These are phyloP conservation scores for Formicarius rufipectus DNA, from an alignment of 2,113 vertebrate species.

Conservation along the genomic window DNA sequence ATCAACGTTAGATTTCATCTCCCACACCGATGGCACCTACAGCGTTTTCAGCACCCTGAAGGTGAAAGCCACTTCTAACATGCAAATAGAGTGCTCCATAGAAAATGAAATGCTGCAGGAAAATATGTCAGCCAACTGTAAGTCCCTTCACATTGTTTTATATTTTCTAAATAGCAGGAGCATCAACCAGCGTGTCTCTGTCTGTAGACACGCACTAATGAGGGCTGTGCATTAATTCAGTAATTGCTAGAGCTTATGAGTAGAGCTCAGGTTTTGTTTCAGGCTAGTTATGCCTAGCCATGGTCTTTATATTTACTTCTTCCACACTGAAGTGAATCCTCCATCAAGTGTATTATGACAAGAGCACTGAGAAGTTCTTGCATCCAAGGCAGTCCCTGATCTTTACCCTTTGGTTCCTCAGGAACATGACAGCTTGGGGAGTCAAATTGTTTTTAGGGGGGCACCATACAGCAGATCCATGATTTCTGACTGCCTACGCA, in stretches of 20 bases:
- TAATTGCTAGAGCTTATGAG: not conserved
- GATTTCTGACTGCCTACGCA: not conserved
- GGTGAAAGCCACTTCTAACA: not conserved
- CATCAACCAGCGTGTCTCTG: not conserved
- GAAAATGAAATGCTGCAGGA: conserved; percentile 70
- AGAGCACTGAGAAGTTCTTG: not conserved
- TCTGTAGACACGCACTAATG: accelerated
- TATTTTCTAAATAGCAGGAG: not conserved
- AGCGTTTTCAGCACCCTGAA: conserved; percentile 50
- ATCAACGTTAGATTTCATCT: not conserved
- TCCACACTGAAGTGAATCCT: not conserved
- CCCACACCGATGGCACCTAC: conserved; percentile 27
- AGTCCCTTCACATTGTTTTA: not conserved
- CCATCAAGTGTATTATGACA: not conserved
- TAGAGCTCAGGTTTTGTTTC: not conserved
- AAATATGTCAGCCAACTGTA: conserved; percentile 61
- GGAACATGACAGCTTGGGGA: not conserved
- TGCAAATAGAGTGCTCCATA: conserved; percentile 68
- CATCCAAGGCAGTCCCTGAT: accelerated
- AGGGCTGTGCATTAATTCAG: not conserved
- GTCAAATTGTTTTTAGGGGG: not conserved
- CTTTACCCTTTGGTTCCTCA: not conserved
- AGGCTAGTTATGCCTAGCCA: not conserved
- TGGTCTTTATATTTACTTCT: not conserved
- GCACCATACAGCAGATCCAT: not conserved